A percentile compares a stretch with the other conserved stretches of the same genome.
phyloP scores from a whole-genome alignment of 2,113 vertebrate genomes.

The Nematolebias whitei region DNA sequence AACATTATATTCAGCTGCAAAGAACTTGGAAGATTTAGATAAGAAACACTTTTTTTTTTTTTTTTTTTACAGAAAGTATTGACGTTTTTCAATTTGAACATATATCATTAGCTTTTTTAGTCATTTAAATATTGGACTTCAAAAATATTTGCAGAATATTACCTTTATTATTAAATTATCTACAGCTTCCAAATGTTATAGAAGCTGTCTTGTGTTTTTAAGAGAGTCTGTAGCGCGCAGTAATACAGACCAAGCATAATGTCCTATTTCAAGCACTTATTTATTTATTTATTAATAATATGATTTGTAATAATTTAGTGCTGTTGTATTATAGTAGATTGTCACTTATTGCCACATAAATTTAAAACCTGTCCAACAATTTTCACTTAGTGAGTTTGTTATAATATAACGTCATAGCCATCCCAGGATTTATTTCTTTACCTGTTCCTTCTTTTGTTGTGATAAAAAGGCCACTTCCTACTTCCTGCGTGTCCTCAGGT shows the following conservation, averaged over 20 bases:
- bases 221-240: not conserved
- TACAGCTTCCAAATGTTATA: not conserved
- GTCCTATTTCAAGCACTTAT: not conserved
- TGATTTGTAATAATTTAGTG: not conserved
- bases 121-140: not conserved
- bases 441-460: slow-evolving; percentile 23
- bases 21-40: not conserved
- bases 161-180: too few species aligned
- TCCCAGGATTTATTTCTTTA: slow-evolving; percentile 31
- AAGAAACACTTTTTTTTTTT: not conserved
- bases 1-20: not conserved
- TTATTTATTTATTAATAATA: not conserved
- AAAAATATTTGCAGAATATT: not conserved
- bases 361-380: slow-evolving; percentile 13
- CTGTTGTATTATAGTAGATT: slow-evolving; percentile 8
- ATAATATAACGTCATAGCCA: slow-evolving; percentile 24
- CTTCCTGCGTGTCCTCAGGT: slow-evolving; percentile 4
- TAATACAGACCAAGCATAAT: not conserved
- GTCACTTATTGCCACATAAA: slow-evolving; percentile 21
- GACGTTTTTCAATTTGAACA: too few species aligned
- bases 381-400: slow-evolving; percentile 9
- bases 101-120: too few species aligned
- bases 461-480: slow-evolving; percentile 16
- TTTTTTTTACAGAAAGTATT: too few species aligned
- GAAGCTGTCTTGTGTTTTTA: not conserved